phyloP scores from a whole-genome alignment of 2,888 invertebrate genomes.

The Watsonalla binaria region DNA sequence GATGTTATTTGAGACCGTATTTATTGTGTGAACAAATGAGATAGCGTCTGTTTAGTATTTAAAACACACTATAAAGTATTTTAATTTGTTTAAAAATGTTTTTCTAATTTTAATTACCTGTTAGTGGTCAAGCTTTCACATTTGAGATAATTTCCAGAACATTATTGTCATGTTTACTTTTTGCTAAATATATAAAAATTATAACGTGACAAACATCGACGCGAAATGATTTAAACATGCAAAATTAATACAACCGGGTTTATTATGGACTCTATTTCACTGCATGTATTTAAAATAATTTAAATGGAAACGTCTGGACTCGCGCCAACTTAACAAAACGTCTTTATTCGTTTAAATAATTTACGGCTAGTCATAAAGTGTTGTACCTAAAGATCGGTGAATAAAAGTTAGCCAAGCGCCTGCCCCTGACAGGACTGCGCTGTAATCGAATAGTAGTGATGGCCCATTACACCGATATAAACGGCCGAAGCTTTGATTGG shows the following conservation, averaged over 20 bases:
- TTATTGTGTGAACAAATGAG: too few species aligned
- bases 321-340: constrained; percentile 60
- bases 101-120: too few species aligned
- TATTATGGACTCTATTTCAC: constrained; percentile 50
- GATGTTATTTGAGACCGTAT: too few species aligned
- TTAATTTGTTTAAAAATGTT: too few species aligned
- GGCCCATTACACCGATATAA: constrained; percentile 30
- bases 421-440: constrained; percentile 49
- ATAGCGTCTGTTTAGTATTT: too few species aligned
- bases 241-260: constrained; percentile 62
- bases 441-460: constrained; percentile 42
- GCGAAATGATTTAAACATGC: constrained; percentile 32
- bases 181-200: constrained; percentile 13
- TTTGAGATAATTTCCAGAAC: background rate
- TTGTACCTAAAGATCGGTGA: constrained; percentile 62
- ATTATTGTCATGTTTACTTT: background rate
- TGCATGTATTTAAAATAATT: constrained; percentile 66
- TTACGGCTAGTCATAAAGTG: constrained; percentile 66
- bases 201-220: constrained; percentile 27
- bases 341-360: constrained; percentile 67
- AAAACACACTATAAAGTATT: too few species aligned
- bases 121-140: too few species aligned
- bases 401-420: constrained; percentile 62
- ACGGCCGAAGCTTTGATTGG: constrained; percentile 22
- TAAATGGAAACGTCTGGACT: constrained; percentile 64